phyloP scores from a whole-genome alignment of 2,888 invertebrate species.

The Camponotus fellah region DNA sequence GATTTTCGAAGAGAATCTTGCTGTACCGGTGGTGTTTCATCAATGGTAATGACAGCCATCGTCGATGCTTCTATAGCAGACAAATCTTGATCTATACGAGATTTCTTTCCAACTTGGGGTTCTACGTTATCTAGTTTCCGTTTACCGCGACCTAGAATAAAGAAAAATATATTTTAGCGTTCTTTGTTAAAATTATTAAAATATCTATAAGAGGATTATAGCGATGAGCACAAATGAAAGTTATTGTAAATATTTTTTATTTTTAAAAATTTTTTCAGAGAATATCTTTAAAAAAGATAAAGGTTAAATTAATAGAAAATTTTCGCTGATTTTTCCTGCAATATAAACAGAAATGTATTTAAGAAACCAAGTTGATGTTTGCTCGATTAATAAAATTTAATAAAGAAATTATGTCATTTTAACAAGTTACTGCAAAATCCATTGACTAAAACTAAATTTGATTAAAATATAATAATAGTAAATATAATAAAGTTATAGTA shows the following conservation, averaged over 20 bases:
- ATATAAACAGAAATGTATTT: background rate
- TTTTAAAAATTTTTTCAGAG: background rate
- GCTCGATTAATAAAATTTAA: no score
- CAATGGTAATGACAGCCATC: slow-evolving; percentile 80
- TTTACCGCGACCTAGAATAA: slow-evolving; percentile 81
- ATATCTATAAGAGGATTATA: background rate
- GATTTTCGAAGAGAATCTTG: slow-evolving; percentile 67
- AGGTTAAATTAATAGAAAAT: background rate
- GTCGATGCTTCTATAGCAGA: slow-evolving; percentile 80
- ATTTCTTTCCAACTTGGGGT: slow-evolving; percentile 73
- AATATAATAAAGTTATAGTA: no score
- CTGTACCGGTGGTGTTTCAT: slow-evolving; percentile 70
- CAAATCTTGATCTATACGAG: slow-evolving; percentile 81
- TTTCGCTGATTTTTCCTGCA: background rate
- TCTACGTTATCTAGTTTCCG: slow-evolving; percentile 80
- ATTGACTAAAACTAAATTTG: no score
- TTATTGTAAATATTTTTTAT: background rate
- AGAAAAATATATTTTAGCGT: background rate
- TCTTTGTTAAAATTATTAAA: background rate
- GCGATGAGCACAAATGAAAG: background rate
- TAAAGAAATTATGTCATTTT: no score
- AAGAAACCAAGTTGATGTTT: no score
- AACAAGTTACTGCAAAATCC: no score
- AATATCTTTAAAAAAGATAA: background rate
- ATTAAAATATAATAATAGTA: background rate